Base-by-base conservation (phyloP, 1,140 invertebrate species). In the Papilio helenus region DNA sequence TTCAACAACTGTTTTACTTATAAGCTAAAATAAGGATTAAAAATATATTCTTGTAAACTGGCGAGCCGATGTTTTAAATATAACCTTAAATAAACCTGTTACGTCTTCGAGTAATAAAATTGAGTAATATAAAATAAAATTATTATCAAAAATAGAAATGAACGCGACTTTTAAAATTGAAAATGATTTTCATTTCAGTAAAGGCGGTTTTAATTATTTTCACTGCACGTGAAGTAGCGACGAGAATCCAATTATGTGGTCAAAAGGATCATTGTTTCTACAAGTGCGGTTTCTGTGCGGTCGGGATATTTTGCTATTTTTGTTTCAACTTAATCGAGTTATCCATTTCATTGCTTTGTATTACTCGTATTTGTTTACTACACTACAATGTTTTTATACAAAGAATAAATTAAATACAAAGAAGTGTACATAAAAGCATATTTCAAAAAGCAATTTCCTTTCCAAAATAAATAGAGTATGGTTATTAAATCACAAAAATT, bases 221-320 rank as follows among this genome's bases (percentile, higher is more conserved):
- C 26, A n/a, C 26, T 68, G 61, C 26, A 68, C 61, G 3, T 68
- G 61, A 68, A 68, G 61, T 68, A 73, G 44, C 72, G 44, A 73
- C 72, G 34, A 42, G 44, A 44, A 46, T 42, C 72, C 72, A 42
- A 73, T 46, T 73, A 73, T 46, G 44, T 46, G 34, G 44, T 73
- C 72, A 44, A 73, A 46, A 79, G 49, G 72, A 58, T 74, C 77
- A 73, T 73, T 73, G 71, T 73, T 72, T 79, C 51, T 72, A 73
- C 44, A 79, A 55, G 18, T 55, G 61, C 18, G 49, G 71, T 77
- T 61, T 58, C 51, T 51, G 61, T 74, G 71, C 39, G 26, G 61
- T 68, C 26, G 61, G 16, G 61, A 68, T 68, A 26, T 68, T 34
- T 26, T 68, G 61, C 61, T 68, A 29, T 29, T 68, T 68, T 68